These are phyloP conservation scores for Sigmodon hispidus DNA, from an alignment of 2,113 vertebrate genomes.

Conservation along the genomic window DNA sequence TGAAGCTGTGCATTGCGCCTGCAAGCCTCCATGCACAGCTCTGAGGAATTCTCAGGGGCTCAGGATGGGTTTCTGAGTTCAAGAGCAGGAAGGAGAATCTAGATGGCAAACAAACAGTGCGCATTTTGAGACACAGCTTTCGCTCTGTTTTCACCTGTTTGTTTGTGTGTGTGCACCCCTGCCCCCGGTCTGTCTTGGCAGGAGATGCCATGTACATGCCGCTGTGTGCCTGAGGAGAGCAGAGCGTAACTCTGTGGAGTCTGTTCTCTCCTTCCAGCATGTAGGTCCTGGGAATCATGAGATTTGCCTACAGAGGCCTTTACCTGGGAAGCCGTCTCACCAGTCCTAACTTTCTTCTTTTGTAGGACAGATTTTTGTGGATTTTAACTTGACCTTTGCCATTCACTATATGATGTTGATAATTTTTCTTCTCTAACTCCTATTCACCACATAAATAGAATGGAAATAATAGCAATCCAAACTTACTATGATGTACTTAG, in stretches of 20 bases:
- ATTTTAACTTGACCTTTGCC: not conserved
- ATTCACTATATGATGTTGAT: not conserved
- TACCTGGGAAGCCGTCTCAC: not conserved
- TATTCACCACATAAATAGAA: not conserved
- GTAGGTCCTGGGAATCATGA: not conserved
- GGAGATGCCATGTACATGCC: not conserved
- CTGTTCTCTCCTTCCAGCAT: not conserved
- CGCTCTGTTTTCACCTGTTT: not conserved
- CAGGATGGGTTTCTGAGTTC: conserved; percentile 67
- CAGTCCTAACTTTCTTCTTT: not conserved
- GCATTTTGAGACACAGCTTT: not conserved
- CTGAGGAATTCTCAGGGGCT: conserved; percentile 63
- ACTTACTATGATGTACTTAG: not conserved
- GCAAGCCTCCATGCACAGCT: conserved; percentile 67
- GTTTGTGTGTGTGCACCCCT: not conserved
- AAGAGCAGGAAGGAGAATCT: conserved; percentile 62
- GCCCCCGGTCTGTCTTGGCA: not conserved
- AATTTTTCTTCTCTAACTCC: conserved; percentile 29
- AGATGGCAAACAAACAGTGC: not conserved
- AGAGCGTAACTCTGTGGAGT: not conserved
- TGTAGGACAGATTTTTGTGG: not conserved
- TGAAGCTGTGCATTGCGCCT: conserved; percentile 80
- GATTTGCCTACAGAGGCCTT: not conserved
- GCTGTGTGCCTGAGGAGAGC: not conserved
- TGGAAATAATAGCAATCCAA: not conserved